These are phyloP conservation scores for Nestor notabilis DNA, from an alignment of 2,113 vertebrate genomes.

Conservation along the genomic window DNA sequence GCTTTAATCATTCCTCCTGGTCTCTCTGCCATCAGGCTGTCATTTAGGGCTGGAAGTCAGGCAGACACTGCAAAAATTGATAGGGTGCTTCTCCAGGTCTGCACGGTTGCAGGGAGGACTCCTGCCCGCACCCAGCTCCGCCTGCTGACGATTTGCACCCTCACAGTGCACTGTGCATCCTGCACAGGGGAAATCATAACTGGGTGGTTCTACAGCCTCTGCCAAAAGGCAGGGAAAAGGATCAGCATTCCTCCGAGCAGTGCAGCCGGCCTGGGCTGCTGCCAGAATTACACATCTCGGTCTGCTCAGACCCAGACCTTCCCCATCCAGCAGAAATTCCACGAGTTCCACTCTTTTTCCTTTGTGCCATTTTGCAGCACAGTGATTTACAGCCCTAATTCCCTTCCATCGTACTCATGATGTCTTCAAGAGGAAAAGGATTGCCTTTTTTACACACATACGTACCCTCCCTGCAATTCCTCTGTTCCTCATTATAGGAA, in stretches of 20 bases:
- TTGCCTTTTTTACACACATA: neutral
- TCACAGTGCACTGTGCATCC: neutral
- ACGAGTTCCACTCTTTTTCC: neutral
- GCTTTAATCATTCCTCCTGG: neutral
- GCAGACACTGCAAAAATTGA: conserved; percentile 21
- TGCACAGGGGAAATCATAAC: neutral
- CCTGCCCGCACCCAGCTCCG: neutral
- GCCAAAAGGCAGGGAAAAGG: neutral
- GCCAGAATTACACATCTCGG: neutral
- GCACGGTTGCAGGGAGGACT: neutral
- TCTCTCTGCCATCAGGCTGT: neutral
- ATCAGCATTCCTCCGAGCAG: neutral
- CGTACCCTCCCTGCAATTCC: neutral
- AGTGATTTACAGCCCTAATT: neutral
- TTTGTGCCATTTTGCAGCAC: neutral
- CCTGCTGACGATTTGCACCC: neutral
- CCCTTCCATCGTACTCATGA: neutral
- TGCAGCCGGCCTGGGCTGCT: neutral
- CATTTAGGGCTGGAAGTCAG: neutral
- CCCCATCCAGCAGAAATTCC: neutral
- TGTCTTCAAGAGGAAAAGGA: neutral
- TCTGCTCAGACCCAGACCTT: neutral
- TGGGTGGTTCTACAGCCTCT: neutral
- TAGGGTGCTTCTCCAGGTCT: neutral
- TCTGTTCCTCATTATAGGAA: neutral